Evolutionary conservation across 2,888 invertebrate genomes (phyloP), one percentile per base, ranked within the genome.

Genomic region (Heliconius sara): DNA sequence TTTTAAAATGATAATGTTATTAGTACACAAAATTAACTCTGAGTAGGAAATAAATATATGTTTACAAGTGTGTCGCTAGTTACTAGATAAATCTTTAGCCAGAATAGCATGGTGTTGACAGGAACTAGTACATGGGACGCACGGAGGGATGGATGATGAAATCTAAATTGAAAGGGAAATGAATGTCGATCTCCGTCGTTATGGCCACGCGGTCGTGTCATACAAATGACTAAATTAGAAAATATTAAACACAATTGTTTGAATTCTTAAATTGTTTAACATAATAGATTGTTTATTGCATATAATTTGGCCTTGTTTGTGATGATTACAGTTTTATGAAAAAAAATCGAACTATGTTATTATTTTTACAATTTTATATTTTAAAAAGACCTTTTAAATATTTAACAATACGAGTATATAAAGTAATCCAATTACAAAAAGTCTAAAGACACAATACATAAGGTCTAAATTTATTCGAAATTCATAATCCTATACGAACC

Each of bases 131-230:
- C 52, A 27, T 22, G 22, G 12, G 16, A 27, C 30, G 22, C 27
- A 4, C 27, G 19, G 72, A 27, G 30, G 27, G 43, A 70, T 25
- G 16, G 25, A 52, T 52, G 71, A 52, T 52, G 72, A 6, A 30
- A 72, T 72, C 30, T 30, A 30, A 72, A 72, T 57, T 72, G 57
- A 57, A 72, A 72, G 25, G 71, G 72, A 72, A 73, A 73, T 57
- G 72, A 73, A 30, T n/a, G 72, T 57, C 57, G 30, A 73, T 73
- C 72, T 73, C 57, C 57, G 34, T 34, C n/a, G 72, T 34, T 57
- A 73, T 13, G 30, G 22, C 72, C 30, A 6, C 22, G 30, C 22
- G n/a, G n/a, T 22, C 22, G 16, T 34, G n/a, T 25, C n/a, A n/a
- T 66, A 57, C 30, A 57, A 57, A 34, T 34, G 57, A 57, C 57